Percentiles rank a stretch among this genome's conserved stretches.
These are phyloP conservation scores for Zosterops hypoxanthus DNA, from an alignment of 2,113 vertebrate genomes.

Conservation along the genomic window DNA sequence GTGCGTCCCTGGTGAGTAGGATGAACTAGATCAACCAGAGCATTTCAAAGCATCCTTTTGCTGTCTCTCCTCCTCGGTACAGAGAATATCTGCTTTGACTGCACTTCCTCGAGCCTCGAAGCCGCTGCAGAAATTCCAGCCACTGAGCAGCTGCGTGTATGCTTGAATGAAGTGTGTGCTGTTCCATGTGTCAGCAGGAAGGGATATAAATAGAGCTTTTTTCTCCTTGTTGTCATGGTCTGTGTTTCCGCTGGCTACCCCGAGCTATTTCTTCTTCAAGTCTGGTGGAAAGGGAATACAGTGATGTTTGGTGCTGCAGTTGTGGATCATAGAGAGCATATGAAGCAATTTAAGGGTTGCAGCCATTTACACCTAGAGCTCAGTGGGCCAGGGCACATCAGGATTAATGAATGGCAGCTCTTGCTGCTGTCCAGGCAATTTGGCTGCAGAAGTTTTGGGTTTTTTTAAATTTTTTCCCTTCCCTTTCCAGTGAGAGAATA, in stretches of 20 bases:
- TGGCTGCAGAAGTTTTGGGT: not conserved
- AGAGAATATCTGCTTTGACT: not conserved
- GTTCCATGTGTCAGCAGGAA: conserved; percentile 26
- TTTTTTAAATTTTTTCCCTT: fast-evolving
- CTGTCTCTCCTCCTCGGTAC: not conserved
- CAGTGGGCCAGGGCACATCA: not conserved
- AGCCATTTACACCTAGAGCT: not conserved
- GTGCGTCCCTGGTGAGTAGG: not conserved
- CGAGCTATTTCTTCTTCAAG: not conserved
- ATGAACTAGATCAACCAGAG: not conserved
- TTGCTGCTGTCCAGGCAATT: not conserved
- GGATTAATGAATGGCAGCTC: not conserved
- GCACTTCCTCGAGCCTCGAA: not conserved
- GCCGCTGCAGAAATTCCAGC: not conserved
- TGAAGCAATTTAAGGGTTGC: not conserved
- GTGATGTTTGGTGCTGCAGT: not conserved
- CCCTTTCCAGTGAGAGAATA: not conserved
- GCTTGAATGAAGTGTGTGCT: not conserved
- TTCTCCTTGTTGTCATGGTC: not conserved
- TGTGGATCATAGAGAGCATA: not conserved
- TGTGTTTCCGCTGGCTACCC: not conserved
- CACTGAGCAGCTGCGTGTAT: not conserved
- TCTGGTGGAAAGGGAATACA: not conserved
- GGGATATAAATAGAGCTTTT: conserved; percentile 48
- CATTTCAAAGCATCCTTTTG: not conserved